phyloP scores from a whole-genome alignment of 2,113 vertebrate species.

The Lepus europaeus region DNA sequence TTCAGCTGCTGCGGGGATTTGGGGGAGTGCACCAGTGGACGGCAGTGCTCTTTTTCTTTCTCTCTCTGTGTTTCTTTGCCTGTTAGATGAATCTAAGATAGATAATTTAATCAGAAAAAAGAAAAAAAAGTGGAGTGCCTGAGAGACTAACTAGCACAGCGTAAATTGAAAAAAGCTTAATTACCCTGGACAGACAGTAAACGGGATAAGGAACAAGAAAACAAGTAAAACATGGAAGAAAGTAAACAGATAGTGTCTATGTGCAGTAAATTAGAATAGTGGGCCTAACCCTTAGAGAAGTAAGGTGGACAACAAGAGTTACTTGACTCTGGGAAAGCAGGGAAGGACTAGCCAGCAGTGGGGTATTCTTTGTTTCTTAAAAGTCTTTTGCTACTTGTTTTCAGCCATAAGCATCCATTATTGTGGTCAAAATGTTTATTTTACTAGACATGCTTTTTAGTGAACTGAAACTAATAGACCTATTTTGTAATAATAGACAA shows the following conservation, averaged over 20 bases:
- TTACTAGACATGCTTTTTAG: not conserved
- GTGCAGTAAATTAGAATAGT: not conserved
- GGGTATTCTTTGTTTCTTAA: not conserved
- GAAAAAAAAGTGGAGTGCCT: not conserved
- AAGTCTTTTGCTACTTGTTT: not conserved
- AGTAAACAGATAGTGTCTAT: not conserved
- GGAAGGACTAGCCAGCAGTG: accelerated
- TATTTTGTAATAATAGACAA: not conserved
- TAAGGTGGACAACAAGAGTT: not conserved
- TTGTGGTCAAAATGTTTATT: not conserved
- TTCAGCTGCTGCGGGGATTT: too few species aligned
- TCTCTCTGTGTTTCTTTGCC: too few species aligned
- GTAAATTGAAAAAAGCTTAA: accelerated
- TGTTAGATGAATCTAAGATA: too few species aligned
- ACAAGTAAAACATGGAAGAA: not conserved
- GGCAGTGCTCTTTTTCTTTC: too few species aligned
- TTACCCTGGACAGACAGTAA: too few species aligned
- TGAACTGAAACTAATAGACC: not conserved
- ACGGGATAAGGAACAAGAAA: not conserved
- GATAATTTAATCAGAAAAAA: too few species aligned
- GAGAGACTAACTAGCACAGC: not conserved
- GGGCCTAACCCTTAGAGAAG: too few species aligned
- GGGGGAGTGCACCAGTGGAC: too few species aligned
- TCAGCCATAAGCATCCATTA: not conserved
- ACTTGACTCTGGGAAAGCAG: not conserved